Evolutionary conservation across 2,797 vertebrate genomes (phyloP), one percentile per base, ranked within the genome.

Genomic region (Mormyrus hasselquistii): DNA sequence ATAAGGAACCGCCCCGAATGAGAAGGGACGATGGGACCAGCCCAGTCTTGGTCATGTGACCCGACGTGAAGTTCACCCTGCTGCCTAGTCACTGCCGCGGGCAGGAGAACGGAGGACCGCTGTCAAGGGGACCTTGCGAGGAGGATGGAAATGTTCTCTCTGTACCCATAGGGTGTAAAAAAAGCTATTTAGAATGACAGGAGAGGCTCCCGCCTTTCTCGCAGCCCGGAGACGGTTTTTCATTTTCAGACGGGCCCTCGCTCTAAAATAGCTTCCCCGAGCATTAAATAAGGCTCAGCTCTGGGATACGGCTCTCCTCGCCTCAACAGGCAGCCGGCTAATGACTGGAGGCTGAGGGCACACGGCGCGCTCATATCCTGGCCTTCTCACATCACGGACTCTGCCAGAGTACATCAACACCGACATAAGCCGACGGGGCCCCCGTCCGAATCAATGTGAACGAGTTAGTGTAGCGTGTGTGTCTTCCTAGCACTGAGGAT

Each of bases 281-380:
- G 93, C 93, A 93, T 93, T 93, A 93, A 93, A 93, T 93, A 93
- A 93, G 92, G 92, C 92, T 92, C 90, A 91, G 91, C 90, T 92
- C 90, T 88, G 85, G 88, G 90, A 90, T 89, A 88, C 89, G 89
- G 88, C 91, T 92, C 91, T 91, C 89, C 91, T 90, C 91, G 90
- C 91, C 90, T 91, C 91, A 92, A 88, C 91, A 92, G 91, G 91
- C 93, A 91, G 90, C 84, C 65, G 90, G 86, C 92, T 92, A 92
- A 93, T 93, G 92, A 92, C 91, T 92, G 49, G 90, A 90, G 91
- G 73, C 88, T 62, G 73, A 57, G 55, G 41, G 47, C 88, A 79
- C 62, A 34, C 50, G 84, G 83, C 49, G 22, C 9, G 22, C 85
- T 82, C 65, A 59, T 57, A 87, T 73, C 44, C 85, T 5, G 89